phyloP scores from a whole-genome alignment of 2,113 vertebrate species.

The Gymnorhina tibicen region DNA sequence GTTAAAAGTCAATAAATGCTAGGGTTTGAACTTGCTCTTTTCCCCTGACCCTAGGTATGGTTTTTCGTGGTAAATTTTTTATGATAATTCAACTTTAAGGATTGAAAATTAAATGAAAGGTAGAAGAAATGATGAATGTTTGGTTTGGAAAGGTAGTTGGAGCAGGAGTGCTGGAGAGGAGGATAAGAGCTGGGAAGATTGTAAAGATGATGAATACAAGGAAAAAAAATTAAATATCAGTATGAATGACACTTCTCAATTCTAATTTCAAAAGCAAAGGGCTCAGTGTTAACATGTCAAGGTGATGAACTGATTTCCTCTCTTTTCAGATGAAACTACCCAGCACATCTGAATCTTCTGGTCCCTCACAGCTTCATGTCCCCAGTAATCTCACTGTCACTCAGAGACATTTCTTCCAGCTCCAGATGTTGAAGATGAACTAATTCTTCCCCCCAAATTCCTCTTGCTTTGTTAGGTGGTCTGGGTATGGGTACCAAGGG shows the following conservation, averaged over 20 bases:
- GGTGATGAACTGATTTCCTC: neutral
- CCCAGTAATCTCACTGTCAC: fast-evolving
- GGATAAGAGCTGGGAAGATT: neutral
- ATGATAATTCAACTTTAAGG: neutral
- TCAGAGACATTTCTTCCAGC: neutral
- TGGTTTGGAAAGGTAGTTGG: neutral
- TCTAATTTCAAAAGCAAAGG: neutral
- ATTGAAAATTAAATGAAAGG: neutral
- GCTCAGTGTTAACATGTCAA: neutral
- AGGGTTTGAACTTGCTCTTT: neutral
- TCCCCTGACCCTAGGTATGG: neutral
- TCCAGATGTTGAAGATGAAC: neutral
- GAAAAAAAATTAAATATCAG: neutral
- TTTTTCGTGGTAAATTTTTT: neutral
- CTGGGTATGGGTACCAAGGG: neutral
- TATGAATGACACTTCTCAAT: neutral
- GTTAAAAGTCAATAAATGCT: neutral
- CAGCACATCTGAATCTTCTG: neutral
- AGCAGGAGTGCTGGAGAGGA: neutral
- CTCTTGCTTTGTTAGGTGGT: neutral
- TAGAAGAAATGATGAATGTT: neutral
- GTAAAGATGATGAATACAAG: neutral
- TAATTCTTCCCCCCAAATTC: fast-evolving
- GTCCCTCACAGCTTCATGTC: fast-evolving
- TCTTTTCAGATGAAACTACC: neutral